Percentiles rank a stretch among this genome's conserved stretches.
Conservation (phyloP, 2,888 invertebrate species). For the Malthinus seriepunctatus region DNA sequence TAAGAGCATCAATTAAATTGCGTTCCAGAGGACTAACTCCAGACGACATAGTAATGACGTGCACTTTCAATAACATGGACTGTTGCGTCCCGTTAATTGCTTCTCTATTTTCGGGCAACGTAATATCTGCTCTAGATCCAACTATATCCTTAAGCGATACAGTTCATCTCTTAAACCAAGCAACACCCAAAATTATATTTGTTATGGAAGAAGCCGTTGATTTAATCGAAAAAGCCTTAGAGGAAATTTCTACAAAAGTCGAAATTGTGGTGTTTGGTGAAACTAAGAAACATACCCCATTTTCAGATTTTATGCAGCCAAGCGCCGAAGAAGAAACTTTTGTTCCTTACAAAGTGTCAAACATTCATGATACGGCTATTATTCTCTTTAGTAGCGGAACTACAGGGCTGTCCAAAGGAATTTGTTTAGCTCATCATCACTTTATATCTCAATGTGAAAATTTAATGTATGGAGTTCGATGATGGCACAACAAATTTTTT, state of each 20-base stretch:
- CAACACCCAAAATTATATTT: conserved; percentile 21
- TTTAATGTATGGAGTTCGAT: no score
- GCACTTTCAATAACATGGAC: conserved; percentile 56
- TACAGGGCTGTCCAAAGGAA: conserved; percentile 38
- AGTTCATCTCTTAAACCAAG: conserved; percentile 35
- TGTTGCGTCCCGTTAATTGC: conserved; percentile 55
- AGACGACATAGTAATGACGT: conserved; percentile 56
- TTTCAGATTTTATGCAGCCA: conserved; percentile 11
- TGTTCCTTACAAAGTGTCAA: conserved; percentile 19
- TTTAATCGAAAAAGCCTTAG: conserved; percentile 3
- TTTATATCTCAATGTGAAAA: conserved; percentile 2
- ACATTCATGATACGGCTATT: conserved; percentile 27
- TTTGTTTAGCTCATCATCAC: conserved; percentile 33
- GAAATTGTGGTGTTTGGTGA: conserved; percentile 19
- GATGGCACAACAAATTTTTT: no score
- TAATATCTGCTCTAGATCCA: conserved; percentile 42
- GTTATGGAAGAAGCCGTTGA: conserved; percentile 2
- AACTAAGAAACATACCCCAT: conserved; percentile 20
- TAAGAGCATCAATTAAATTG: conserved; percentile 10
- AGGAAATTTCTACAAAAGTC: not conserved
- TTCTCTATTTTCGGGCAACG: conserved; percentile 53
- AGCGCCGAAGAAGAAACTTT: conserved; percentile 26
- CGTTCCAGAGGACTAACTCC: conserved; percentile 46
- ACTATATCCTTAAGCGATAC: conserved; percentile 36
- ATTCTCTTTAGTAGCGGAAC: conserved; percentile 41